Evolutionary conservation across 2,888 invertebrate genomes (phyloP).

Genomic region (Lepetodrilus schrolli): DNA sequence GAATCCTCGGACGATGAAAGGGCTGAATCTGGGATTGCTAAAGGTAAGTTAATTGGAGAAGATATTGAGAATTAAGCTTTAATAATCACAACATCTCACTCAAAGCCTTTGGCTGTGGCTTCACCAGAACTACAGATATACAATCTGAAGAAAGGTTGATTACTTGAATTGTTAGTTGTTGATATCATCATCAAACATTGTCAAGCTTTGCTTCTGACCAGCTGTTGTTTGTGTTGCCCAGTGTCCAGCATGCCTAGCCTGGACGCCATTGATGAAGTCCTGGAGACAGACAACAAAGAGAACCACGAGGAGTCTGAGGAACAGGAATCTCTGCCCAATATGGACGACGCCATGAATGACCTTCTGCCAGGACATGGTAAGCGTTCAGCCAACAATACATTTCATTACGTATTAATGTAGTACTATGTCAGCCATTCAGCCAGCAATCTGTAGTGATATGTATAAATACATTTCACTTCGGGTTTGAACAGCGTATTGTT

Average conservation of each 20-base stretch:
- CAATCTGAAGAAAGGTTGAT: background rate
- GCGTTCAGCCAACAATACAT: too few relatives aligned
- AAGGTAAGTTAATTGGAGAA: too few relatives aligned
- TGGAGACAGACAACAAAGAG: background rate
- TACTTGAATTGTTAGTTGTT: background rate
- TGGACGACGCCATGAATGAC: conserved; percentile 36
- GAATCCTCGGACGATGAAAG: background rate
- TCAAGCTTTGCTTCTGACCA: too few relatives aligned
- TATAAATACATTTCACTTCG: too few relatives aligned
- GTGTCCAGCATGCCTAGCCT: background rate
- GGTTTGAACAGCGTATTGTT: too few relatives aligned
- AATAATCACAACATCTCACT: background rate
- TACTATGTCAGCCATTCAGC: too few relatives aligned
- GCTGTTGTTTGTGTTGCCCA: too few relatives aligned
- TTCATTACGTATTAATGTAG: too few relatives aligned
- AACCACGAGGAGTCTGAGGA: conserved; percentile 14
- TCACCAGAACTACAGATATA: background rate
- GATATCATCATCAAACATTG: background rate
- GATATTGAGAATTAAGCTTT: background rate
- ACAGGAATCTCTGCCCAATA: conserved; percentile 25
- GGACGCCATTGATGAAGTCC: background rate
- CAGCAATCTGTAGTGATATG: too few relatives aligned
- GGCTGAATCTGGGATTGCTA: conserved; percentile 28
- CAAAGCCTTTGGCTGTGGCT: background rate
- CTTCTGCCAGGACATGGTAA: conserved; percentile 39